Percentiles rank a stretch among this genome's conserved stretches.
phyloP scores from a whole-genome alignment of 2,113 vertebrate species.

The Heliornis fulica region DNA sequence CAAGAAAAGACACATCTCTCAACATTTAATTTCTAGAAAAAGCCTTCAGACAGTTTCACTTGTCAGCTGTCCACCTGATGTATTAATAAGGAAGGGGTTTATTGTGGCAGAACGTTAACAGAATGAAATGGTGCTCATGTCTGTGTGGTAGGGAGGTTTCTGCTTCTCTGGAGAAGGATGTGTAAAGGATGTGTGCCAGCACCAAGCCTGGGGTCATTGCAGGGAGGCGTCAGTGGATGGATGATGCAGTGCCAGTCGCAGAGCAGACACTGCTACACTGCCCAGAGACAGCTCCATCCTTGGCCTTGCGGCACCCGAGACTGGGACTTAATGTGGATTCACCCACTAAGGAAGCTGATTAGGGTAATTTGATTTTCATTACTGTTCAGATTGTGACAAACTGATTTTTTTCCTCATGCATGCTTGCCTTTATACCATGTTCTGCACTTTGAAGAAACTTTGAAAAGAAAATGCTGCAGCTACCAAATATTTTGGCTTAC shows the following conservation, averaged over 20 bases:
- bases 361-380: neutral
- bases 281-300: neutral
- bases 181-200: neutral
- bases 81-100: neutral
- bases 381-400: neutral
- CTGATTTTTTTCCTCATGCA: neutral
- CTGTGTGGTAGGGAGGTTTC: neutral
- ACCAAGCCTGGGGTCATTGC: neutral
- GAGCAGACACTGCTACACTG: neutral
- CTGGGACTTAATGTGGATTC: neutral
- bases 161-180: neutral
- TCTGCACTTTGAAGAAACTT: neutral
- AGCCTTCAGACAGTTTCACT: neutral
- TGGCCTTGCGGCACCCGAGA: neutral
- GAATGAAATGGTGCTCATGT: neutral
- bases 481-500: neutral
- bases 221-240: accelerated
- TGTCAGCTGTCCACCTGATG: neutral
- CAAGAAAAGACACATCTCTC: neutral
- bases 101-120: neutral
- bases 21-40: neutral
- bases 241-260: neutral
- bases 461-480: neutral
- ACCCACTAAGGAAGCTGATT: neutral
- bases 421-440: neutral